Evolutionary conservation across 2,113 vertebrate species (phyloP).

Genomic region (Podiceps cristatus): DNA sequence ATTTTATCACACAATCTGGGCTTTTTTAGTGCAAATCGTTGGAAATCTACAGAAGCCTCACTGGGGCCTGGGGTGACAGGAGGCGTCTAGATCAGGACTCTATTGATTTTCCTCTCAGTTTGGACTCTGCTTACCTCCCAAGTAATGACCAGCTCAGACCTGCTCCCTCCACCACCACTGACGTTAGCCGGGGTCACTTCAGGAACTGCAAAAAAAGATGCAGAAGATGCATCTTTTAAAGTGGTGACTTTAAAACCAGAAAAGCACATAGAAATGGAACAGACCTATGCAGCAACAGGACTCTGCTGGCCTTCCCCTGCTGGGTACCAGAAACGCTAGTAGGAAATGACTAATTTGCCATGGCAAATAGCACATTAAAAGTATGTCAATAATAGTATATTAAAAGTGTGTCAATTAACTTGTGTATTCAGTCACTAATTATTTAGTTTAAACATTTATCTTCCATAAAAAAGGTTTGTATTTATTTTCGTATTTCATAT

Average conservation of each 20-base stretch:
- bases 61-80: not conserved
- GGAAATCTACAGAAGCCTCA: not conserved
- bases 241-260: not conserved
- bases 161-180: constrained; percentile 96
- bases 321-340: not conserved
- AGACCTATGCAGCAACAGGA: not conserved
- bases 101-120: not conserved
- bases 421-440: constrained; percentile 30
- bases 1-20: not conserved
- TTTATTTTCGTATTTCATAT: not conserved
- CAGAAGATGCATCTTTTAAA: not conserved
- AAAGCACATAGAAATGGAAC: not conserved
- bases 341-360: constrained; percentile 8
- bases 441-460: constrained; percentile 46
- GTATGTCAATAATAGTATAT: constrained; percentile 20
- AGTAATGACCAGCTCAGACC: constrained; percentile 96
- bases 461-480: not conserved
- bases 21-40: not conserved
- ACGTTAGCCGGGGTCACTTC: constrained; percentile 95
- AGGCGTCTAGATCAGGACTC: not conserved
- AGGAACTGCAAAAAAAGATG: constrained; percentile 81
- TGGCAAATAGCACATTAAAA: constrained; percentile 32
- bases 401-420: constrained; percentile 31
- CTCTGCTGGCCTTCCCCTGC: not conserved
- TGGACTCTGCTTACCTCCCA: constrained; percentile 90